These are phyloP conservation scores for Numida meleagris DNA, from an alignment of 2,113 vertebrate species.

Conservation along the genomic window DNA sequence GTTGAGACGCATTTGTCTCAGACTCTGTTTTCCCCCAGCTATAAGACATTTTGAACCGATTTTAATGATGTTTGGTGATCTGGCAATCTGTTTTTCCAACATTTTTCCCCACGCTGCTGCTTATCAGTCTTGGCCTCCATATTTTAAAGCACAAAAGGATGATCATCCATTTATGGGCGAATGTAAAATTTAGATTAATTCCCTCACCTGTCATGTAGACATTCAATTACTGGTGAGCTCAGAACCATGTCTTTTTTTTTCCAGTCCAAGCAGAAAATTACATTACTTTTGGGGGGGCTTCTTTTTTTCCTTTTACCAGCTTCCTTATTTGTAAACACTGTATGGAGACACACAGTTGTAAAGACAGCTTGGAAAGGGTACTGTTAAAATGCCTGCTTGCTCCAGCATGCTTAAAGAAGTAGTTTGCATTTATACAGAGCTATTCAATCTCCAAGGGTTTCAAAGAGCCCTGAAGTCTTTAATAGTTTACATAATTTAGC, in stretches of 20 bases:
- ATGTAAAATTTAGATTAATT: background rate
- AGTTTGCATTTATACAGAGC: background rate
- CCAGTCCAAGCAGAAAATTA: background rate
- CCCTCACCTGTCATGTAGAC: background rate
- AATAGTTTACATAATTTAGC: background rate
- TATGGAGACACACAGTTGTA: background rate
- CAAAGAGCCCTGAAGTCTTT: background rate
- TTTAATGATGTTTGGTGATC: background rate
- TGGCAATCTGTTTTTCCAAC: slow-evolving; percentile 27
- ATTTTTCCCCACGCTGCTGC: background rate
- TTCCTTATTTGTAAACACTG: background rate
- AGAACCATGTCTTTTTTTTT: background rate
- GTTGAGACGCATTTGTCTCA: slow-evolving; percentile 16
- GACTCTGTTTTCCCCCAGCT: background rate
- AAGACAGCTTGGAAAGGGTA: background rate
- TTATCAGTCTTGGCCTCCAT: background rate
- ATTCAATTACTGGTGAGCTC: background rate
- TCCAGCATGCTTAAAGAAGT: background rate
- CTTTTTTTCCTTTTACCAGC: background rate
- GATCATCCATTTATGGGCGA: background rate
- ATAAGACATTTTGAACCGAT: background rate
- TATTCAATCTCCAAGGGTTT: background rate
- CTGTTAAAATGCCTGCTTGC: background rate
- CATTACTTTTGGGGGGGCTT: background rate
- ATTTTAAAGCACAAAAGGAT: background rate